Evolutionary conservation across 2,888 invertebrate species (phyloP).

Genomic region (Liopterus haemorrhoidalis): DNA sequence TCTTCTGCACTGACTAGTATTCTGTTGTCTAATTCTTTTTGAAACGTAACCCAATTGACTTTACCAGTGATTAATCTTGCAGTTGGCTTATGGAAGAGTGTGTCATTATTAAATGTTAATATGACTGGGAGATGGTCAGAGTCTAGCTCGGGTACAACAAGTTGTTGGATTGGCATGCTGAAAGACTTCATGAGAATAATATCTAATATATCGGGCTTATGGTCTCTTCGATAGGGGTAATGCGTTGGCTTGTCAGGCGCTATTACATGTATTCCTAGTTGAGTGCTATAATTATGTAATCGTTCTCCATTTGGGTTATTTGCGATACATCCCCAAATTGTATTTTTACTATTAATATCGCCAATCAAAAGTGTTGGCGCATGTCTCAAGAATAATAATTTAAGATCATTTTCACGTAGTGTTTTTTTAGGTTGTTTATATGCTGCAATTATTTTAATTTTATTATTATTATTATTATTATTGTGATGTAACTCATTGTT

Average conservation of each 20-base stretch:
- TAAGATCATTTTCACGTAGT: slow-evolving; percentile 16
- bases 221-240: slow-evolving; percentile 17
- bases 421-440: slow-evolving; percentile 21
- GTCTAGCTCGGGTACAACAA: slow-evolving; percentile 17
- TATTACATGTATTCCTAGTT: slow-evolving; percentile 14
- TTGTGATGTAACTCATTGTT: slow-evolving; percentile 3
- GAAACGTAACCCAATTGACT: no score
- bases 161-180: slow-evolving; percentile 17
- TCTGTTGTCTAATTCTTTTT: no score
- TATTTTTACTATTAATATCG: slow-evolving; percentile 21
- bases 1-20: no score
- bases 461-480: slow-evolving; percentile 3
- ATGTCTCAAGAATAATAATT: slow-evolving; percentile 6
- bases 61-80: no score
- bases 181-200: slow-evolving; percentile 20
- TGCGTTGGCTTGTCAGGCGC: slow-evolving; percentile 21
- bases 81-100: no score
- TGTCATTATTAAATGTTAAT: slow-evolving; percentile 10
- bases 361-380: slow-evolving; percentile 16
- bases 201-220: slow-evolving; percentile 20
- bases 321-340: slow-evolving; percentile 17
- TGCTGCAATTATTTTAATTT: slow-evolving; percentile 9
- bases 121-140: slow-evolving; percentile 18
- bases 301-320: slow-evolving; percentile 19
- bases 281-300: slow-evolving; percentile 11